Evolutionary conservation across 1,140 invertebrate species (phyloP).

Genomic region (Halesus radiatus): DNA sequence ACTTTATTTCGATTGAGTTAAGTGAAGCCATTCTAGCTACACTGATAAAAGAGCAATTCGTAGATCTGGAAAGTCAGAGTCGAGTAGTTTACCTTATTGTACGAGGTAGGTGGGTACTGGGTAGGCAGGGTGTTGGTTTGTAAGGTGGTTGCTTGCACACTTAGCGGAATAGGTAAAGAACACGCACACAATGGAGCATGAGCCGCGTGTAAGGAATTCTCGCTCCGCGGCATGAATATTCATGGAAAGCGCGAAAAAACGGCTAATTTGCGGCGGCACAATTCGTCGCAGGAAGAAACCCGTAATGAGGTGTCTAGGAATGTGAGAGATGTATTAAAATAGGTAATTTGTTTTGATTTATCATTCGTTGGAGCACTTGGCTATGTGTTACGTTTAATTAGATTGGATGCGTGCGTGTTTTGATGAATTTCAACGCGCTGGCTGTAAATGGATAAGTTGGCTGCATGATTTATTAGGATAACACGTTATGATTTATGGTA

Average conservation of each 20-base stretch:
- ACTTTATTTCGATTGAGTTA: too few relatives aligned
- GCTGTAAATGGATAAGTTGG: conserved; percentile 47
- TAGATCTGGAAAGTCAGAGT: too few relatives aligned
- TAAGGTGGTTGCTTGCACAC: neutral
- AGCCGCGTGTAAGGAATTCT: too few relatives aligned
- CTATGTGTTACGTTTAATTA: conserved; percentile 49
- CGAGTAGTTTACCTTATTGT: too few relatives aligned
- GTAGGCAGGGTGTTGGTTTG: too few relatives aligned
- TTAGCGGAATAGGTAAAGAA: neutral
- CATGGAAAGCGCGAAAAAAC: conserved; percentile 36
- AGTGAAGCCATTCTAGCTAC: too few relatives aligned
- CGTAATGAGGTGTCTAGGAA: conserved; percentile 50
- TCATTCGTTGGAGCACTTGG: conserved; percentile 31
- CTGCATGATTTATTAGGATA: conserved; percentile 52
- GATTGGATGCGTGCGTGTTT: conserved; percentile 48
- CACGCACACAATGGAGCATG: neutral
- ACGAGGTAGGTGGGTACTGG: too few relatives aligned
- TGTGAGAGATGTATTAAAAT: conserved; percentile 43
- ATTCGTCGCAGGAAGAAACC: conserved; percentile 37
- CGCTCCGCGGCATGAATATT: conserved; percentile 37
- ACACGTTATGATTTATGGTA: conserved; percentile 54
- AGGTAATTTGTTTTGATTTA: conserved; percentile 56
- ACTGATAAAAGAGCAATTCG: too few relatives aligned
- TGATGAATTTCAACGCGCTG: conserved; percentile 52
- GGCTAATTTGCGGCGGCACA: conserved; percentile 37